Percentiles rank a stretch among this genome's conserved stretches.
Evolutionary conservation across 2,888 invertebrate genomes (phyloP).

Genomic region (Ophonus ardosiacus): DNA sequence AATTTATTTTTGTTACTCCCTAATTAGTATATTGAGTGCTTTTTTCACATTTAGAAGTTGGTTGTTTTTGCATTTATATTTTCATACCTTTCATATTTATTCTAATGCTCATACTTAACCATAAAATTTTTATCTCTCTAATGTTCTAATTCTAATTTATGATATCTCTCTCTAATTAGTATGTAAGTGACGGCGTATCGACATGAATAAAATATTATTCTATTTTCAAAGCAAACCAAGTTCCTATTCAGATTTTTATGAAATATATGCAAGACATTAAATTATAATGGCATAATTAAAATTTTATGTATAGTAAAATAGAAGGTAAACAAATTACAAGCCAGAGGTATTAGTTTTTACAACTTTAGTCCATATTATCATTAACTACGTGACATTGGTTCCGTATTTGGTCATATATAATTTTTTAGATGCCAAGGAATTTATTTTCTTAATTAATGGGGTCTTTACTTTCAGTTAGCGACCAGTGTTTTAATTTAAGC

Average conservation of each 20-base stretch:
- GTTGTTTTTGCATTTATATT: too few relatives aligned
- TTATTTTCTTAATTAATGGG: slow-evolving; percentile 7
- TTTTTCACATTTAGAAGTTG: too few relatives aligned
- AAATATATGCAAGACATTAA: slow-evolving; percentile 10
- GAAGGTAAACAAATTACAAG: slow-evolving; percentile 30
- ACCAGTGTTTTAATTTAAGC: too few relatives aligned
- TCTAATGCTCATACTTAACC: too few relatives aligned
- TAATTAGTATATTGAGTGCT: too few relatives aligned
- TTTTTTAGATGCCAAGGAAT: neutral
- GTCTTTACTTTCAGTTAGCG: neutral
- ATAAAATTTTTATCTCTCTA: neutral
- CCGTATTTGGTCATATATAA: slow-evolving; percentile 9
- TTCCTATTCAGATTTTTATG: slow-evolving; percentile 14
- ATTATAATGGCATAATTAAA: slow-evolving; percentile 31
- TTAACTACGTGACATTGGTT: slow-evolving; percentile 8
- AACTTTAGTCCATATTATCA: slow-evolving; percentile 4
- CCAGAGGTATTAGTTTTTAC: slow-evolving; percentile 12
- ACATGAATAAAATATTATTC: slow-evolving; percentile 6
- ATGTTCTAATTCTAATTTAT: slow-evolving; percentile 17
- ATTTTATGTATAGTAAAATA: slow-evolving; percentile 17
- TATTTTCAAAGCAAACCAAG: neutral
- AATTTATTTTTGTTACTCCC: too few relatives aligned
- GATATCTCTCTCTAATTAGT: slow-evolving; percentile 17
- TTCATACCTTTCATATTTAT: too few relatives aligned
- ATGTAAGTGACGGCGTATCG: slow-evolving; percentile 8